phyloP scores from a whole-genome alignment of 2,888 invertebrate genomes.

The Chironomus riparius region DNA sequence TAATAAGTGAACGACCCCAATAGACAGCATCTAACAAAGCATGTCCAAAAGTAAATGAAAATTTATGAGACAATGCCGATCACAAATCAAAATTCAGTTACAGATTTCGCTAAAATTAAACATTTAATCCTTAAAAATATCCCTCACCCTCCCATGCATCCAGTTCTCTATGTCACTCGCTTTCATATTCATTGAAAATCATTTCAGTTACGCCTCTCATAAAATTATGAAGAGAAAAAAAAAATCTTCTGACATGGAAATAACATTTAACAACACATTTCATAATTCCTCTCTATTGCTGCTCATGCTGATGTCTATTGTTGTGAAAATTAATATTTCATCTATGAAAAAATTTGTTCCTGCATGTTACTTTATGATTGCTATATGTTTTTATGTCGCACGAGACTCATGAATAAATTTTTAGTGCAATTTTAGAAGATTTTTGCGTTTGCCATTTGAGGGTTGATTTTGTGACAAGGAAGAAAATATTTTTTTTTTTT shows the following conservation, averaged over 20 bases:
- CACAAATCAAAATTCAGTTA: too few species aligned
- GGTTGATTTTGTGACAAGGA: neutral
- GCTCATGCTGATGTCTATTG: neutral
- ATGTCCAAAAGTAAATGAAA: too few species aligned
- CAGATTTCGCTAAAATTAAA: neutral
- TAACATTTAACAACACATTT: slow-evolving; percentile 23
- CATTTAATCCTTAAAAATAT: neutral
- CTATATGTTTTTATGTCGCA: neutral
- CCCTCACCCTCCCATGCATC: neutral
- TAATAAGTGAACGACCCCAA: too few species aligned
- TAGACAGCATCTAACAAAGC: too few species aligned
- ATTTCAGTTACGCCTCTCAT: slow-evolving; percentile 25
- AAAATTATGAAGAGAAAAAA: neutral
- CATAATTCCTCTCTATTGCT: slow-evolving; percentile 13
- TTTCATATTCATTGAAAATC: neutral
- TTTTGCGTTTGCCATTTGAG: neutral
- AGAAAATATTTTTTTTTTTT: neutral
- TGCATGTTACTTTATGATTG: neutral
- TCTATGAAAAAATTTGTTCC: neutral
- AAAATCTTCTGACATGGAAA: slow-evolving; percentile 23
- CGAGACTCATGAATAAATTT: slow-evolving; percentile 24
- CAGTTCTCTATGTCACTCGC: neutral
- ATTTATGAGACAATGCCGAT: too few species aligned
- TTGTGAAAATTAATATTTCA: slow-evolving; percentile 9
- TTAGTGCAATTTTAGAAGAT: neutral